Evolutionary conservation across 2,888 invertebrate species (phyloP), one percentile per base, ranked within the genome.

Genomic region (Hypselothyrea guttata): DNA sequence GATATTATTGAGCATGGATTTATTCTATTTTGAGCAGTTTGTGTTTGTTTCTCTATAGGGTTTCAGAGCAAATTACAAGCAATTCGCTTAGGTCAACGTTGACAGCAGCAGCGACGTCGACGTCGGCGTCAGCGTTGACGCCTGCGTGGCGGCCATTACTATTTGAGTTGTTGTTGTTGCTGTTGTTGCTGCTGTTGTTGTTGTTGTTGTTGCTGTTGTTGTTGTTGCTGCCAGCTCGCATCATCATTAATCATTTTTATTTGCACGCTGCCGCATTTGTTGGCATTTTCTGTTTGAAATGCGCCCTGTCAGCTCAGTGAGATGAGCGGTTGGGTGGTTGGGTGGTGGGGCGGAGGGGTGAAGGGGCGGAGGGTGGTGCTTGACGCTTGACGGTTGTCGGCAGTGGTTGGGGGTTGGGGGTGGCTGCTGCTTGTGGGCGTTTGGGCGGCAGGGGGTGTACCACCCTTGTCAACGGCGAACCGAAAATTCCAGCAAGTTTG

Each of bases 231-330:
- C 81, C 78, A 72, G 51, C 69, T 71, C 71, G 83, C 82, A 84
- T 84, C 84, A 86, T 77, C 86, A 86, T 86, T 86, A 86, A 86
- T 86, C 87, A 86, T 86, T 86, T 86, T 86, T 86, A 86, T 86
- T 86, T 84, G 86, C 86, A 75, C 75, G 81, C 83, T 75, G 77
- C 78, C 86, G 81, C 82, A 81, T 83, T 86, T 81, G 79, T 66
- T 75, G 84, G 82, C 84, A 77, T 81, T 81, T 72, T 81, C 70
- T 70, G 63, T 72, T 77, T 72, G 70, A 77, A 79, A 79, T 72
- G 71, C 69, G 70, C 73, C 75, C 76, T 62, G 65, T 75, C 60
- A 48, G 47, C 33, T 38, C 58, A 16, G 46, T 31, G 33, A 30
- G 13, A 15, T 13, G 63, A 7, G 44, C 18, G 34, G 44, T 1